Percentiles rank a stretch among this genome's conserved stretches.
These are phyloP conservation scores for Pelosia muscerda DNA, from an alignment of 2,888 invertebrate genomes.

Conservation along the genomic window DNA sequence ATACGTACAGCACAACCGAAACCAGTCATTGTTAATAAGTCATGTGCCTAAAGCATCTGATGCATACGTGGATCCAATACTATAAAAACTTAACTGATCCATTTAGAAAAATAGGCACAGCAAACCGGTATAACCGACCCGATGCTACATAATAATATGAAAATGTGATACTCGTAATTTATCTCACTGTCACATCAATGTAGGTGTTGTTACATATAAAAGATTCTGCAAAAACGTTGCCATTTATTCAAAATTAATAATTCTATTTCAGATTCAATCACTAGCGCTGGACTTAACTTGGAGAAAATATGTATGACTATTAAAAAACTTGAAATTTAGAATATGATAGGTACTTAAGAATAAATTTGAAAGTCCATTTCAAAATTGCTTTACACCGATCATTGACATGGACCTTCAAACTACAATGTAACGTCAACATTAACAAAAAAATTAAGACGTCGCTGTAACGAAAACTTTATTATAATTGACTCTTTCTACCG, in stretches of 20 bases:
- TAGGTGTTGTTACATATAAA: no score
- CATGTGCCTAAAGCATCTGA: constrained; percentile 13
- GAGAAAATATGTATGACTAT: no score
- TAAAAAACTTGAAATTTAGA: no score
- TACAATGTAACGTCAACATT: not conserved
- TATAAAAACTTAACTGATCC: constrained; percentile 11
- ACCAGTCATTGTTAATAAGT: constrained; percentile 13
- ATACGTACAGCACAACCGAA: not conserved
- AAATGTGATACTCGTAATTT: constrained; percentile 1
- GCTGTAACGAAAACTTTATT: not conserved
- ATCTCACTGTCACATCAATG: not conserved
- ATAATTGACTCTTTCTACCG: not conserved
- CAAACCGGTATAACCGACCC: constrained; percentile 1
- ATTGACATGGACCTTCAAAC: not conserved
- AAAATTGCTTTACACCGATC: not conserved
- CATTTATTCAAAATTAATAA: not conserved
- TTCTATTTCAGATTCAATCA: not conserved
- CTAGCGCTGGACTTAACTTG: not conserved
- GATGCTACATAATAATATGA: not conserved
- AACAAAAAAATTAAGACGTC: not conserved
- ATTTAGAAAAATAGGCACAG: constrained; percentile 2
- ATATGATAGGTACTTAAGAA: no score
- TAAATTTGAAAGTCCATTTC: not conserved
- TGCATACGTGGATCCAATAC: constrained; percentile 8
- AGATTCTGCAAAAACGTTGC: not conserved